phyloP scores from a whole-genome alignment of 2,113 vertebrate genomes.

The Hippoglossus stenolepis region DNA sequence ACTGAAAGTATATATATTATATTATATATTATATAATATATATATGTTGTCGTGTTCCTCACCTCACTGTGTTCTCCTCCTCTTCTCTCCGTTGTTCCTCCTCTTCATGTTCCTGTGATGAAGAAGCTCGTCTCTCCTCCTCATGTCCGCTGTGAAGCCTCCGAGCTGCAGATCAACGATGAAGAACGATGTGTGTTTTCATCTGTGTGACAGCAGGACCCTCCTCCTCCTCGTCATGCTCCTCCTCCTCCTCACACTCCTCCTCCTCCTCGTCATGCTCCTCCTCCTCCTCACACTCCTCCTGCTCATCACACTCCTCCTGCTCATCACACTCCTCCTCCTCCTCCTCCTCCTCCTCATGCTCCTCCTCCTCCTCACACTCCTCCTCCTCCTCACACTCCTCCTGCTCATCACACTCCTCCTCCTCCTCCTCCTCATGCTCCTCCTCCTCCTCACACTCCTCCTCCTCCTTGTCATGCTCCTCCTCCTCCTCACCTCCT shows the following conservation, averaged over 20 bases:
- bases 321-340: slow-evolving; percentile 10
- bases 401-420: not conserved
- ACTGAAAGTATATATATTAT: too few species aligned
- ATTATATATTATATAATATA: too few species aligned
- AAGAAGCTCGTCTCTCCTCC: not conserved
- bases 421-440: slow-evolving; percentile 24
- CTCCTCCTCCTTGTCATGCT: slow-evolving; percentile 7
- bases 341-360: too few species aligned
- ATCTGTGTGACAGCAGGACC: slow-evolving; percentile 57
- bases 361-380: too few species aligned
- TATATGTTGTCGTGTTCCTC: too few species aligned
- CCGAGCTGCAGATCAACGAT: too few species aligned
- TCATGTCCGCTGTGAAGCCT: not conserved
- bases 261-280: not conserved
- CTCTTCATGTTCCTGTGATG: not conserved
- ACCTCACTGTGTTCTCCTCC: not conserved
- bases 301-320: not conserved
- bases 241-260: not conserved
- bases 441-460: not conserved
- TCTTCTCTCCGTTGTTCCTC: too few species aligned
- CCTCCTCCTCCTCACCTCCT: not conserved
- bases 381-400: not conserved
- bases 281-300: too few species aligned
- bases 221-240: slow-evolving; percentile 12
- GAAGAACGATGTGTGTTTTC: slow-evolving; percentile 49